Base-by-base conservation (phyloP, 2,797 vertebrate genomes). In the Lepilemur ruficaudatus region DNA sequence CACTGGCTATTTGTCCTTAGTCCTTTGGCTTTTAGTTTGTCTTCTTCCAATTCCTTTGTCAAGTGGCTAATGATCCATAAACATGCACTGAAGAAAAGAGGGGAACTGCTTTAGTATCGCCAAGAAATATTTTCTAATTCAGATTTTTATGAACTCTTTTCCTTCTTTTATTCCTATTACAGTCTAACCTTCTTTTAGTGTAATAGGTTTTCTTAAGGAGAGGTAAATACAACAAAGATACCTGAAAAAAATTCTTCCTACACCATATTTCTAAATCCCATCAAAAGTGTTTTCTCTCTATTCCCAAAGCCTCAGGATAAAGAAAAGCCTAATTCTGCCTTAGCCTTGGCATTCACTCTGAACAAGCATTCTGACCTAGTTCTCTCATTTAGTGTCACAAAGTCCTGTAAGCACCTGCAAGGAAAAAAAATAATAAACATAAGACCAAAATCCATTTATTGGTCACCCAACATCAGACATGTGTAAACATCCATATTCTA, bases 291-390 rank as follows among this genome's bases (percentile, higher is more conserved):
- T 85, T 87, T 83, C 32, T 93, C 15, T 91, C 41, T 88, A 20
- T 89, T 83, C 46, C 82, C 59, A 95, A 90, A 95, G 50, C 85
- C 52, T 91, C 41, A 1, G 32, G 63, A 93, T 89, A 89, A 92
- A 65, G 85, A 84, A 87, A 75, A 95, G 55, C 17, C 78, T 38
- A 80, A 70, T 90, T 76, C 85, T 94, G 65, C 35, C 41, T 32
- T 81, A 79, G 84, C 82, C 65, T 92, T 78, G 92, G 46, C 17
- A 32, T 84, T 88, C 52, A 20, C 46, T 83, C 55, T 70, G 81
- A 92, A 52, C 46, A 70, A 85, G 81, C 50, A 94, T 92, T 22
- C 93, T 97, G 81, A 97, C 92, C 89, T 57, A 81, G 63, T 96
- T 95, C 86, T 85, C 50, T 41, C 63, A 30, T 13, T 80, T 23